These are phyloP conservation scores for Parapristionchus giblindavisi DNA, from an alignment of 2,888 invertebrate species.

Conservation along the genomic window DNA sequence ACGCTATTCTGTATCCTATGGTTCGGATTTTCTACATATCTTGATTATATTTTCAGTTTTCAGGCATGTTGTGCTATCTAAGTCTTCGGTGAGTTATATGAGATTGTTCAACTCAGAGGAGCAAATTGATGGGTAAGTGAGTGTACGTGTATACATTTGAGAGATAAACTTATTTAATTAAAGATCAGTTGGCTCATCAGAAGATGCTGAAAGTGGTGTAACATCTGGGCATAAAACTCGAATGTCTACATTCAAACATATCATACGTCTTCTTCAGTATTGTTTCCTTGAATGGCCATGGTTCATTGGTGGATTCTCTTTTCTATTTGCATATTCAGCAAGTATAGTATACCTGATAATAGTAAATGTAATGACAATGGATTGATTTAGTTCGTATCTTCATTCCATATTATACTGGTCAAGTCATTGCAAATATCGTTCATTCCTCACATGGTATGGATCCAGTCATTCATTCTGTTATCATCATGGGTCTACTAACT, in stretches of 20 bases:
- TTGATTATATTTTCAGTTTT: too few relatives aligned
- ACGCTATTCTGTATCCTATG: not conserved
- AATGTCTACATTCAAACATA: constrained; percentile 44
- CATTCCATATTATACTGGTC: constrained; percentile 65
- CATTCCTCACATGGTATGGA: constrained; percentile 46
- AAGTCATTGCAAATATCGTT: constrained; percentile 64
- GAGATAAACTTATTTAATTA: not conserved
- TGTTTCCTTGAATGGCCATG: constrained; percentile 59
- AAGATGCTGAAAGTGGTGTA: not conserved
- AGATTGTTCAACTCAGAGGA: too few relatives aligned
- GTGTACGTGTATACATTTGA: too few relatives aligned
- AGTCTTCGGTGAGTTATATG: not conserved
- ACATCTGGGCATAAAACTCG: too few relatives aligned
- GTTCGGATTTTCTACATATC: too few relatives aligned
- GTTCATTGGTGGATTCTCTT: constrained; percentile 64
- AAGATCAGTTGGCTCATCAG: not conserved
- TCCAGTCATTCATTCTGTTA: constrained; percentile 52
- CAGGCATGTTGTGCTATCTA: not conserved
- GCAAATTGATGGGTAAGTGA: too few relatives aligned
- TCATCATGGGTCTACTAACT: constrained; percentile 52
- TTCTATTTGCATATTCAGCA: constrained; percentile 61
- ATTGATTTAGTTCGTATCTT: constrained; percentile 66
- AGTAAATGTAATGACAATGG: too few relatives aligned
- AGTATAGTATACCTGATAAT: too few relatives aligned
- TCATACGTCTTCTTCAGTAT: constrained; percentile 56